These are phyloP conservation scores for Lanius collurio DNA, from an alignment of 2,113 vertebrate species.

Conservation along the genomic window DNA sequence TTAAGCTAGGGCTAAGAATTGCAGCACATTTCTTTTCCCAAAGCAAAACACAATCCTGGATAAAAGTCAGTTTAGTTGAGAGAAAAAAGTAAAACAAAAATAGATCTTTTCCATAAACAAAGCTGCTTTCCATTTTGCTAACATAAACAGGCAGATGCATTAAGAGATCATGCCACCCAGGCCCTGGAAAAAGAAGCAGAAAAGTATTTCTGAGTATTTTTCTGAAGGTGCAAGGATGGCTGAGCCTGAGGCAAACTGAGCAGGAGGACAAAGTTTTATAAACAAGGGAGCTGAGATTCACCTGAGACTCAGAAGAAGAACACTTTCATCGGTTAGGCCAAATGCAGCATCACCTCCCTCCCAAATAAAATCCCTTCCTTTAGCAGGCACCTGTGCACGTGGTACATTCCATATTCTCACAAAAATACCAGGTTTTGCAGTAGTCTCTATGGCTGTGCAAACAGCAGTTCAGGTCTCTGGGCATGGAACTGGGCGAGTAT, in stretches of 20 bases:
- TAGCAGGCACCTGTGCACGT: not conserved
- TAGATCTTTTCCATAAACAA: conserved; percentile 83
- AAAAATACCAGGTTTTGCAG: not conserved
- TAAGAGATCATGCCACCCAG: conserved; percentile 69
- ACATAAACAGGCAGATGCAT: conserved; percentile 76
- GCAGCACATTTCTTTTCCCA: conserved; percentile 27
- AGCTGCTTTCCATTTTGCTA: conserved; percentile 76
- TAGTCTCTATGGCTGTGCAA: not conserved
- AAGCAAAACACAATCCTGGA: conserved; percentile 62
- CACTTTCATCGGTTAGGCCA: not conserved
- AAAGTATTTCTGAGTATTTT: conserved; percentile 25
- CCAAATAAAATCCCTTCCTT: not conserved
- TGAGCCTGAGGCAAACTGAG: not conserved
- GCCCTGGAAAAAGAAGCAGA: conserved; percentile 35
- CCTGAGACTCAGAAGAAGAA: not conserved
- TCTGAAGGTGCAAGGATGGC: conserved; percentile 15
- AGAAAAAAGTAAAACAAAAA: conserved; percentile 73
- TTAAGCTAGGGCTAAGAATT: not conserved
- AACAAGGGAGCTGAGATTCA: not conserved
- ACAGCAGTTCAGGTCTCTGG: not conserved
- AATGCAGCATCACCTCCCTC: not conserved
- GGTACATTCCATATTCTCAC: not conserved
- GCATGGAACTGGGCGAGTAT: not conserved
- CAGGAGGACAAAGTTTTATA: not conserved
- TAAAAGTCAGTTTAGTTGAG: conserved; percentile 64